Evolutionary conservation across 92 coral and sea anemone species (phyloP).

Genomic region (Isaurus tuberculatus): DNA sequence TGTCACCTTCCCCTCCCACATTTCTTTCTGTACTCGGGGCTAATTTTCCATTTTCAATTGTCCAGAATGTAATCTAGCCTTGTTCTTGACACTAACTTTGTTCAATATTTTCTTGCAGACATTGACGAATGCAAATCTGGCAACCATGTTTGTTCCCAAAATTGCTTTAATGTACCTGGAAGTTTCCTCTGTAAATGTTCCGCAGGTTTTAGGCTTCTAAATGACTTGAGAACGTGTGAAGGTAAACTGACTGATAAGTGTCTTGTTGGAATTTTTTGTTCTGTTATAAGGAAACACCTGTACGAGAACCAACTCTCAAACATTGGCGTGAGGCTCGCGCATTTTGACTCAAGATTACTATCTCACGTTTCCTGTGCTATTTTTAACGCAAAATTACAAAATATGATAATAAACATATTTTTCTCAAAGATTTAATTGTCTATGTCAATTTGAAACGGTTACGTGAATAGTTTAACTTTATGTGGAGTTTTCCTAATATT

Average conservation of each 20-base stretch:
- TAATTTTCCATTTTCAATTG: too few species aligned
- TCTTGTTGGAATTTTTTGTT: background rate
- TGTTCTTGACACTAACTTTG: background rate
- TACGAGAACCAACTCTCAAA: too few species aligned
- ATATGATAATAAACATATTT: too few species aligned
- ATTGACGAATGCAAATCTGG: slow-evolving; percentile 74
- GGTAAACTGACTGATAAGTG: slow-evolving; percentile 48
- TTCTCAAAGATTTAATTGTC: too few species aligned
- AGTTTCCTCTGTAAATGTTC: slow-evolving; percentile 73
- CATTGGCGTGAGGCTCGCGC: too few species aligned
- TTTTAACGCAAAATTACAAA: too few species aligned
- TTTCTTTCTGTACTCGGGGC: too few species aligned
- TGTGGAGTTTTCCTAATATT: too few species aligned
- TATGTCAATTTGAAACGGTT: background rate
- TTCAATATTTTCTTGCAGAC: slow-evolving; percentile 48
- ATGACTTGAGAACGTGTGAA: slow-evolving; percentile 63
- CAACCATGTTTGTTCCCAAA: slow-evolving; percentile 66
- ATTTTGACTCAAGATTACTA: too few species aligned
- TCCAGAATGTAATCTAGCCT: background rate
- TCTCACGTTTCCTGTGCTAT: too few species aligned
- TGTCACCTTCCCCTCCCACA: too few species aligned
- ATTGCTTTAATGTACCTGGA: slow-evolving; percentile 72
- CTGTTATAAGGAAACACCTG: background rate
- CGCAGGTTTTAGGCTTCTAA: slow-evolving; percentile 63
- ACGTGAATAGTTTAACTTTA: background rate